phyloP scores from a whole-genome alignment of 2,797 vertebrate species.

The Pogoniulus pusillus region DNA sequence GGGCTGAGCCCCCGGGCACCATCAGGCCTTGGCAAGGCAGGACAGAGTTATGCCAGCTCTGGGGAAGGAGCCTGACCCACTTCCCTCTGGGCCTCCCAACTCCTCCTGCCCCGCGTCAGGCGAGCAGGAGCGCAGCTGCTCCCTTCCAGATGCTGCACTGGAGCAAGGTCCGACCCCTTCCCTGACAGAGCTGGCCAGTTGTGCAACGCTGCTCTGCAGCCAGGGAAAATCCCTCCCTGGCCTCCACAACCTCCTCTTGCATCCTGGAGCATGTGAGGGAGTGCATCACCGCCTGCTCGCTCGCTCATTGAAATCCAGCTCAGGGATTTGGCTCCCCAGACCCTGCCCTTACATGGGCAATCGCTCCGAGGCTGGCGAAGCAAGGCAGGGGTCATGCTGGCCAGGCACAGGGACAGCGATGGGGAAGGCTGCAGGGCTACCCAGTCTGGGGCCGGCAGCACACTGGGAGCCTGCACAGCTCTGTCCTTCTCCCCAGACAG shows the following conservation, averaged over 20 bases:
- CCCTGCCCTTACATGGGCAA: slow-evolving; percentile 63
- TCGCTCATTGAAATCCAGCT: not conserved
- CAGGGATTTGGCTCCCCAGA: not conserved
- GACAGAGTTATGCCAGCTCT: fast-evolving
- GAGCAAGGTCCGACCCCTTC: not conserved
- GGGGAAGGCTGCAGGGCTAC: not conserved
- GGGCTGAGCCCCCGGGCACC: not conserved
- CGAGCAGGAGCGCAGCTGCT: not conserved
- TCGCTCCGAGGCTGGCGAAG: not conserved
- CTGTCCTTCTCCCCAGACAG: not conserved
- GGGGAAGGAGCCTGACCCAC: not conserved
- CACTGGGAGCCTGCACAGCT: fast-evolving
- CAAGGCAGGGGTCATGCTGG: not conserved
- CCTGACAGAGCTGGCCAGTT: not conserved
- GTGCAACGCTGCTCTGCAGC: slow-evolving; percentile 20
- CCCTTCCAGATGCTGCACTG: not conserved
- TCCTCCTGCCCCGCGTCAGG: not conserved
- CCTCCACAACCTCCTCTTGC: not conserved
- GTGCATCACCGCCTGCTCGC: slow-evolving; percentile 15
- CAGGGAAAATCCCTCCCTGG: slow-evolving; percentile 60
- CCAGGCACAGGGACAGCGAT: not conserved
- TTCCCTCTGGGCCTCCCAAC: not conserved
- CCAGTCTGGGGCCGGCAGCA: not conserved
- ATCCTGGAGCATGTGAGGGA: slow-evolving; percentile 33
- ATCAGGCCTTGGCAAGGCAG: not conserved